Evolutionary conservation across 30 jellyfish, hydroid and myxozoan species (phyloP), one percentile per base, ranked within the genome.

Genomic region (Hydractinia symbiolongicarpus): DNA sequence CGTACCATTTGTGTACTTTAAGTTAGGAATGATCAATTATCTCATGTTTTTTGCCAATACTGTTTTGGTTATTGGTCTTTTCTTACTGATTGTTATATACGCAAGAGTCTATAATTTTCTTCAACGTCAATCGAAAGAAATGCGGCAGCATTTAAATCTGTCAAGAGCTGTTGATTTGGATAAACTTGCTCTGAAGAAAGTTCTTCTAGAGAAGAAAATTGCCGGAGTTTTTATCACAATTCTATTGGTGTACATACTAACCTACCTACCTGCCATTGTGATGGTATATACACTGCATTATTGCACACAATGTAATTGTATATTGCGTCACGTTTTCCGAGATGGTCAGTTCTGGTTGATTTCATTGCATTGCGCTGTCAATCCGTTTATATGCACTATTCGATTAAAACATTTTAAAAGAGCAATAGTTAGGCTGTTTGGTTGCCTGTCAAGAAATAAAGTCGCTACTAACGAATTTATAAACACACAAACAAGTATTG

Each of bases 381-480:
- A 89, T 74, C 96, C 96, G 19, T 84, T 89, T 55, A 89, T 89
- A 5, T 89, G 95, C 79, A 76, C 91, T 6, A 79, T 89, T 50
- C 74, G 96, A 50, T 71, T 89, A 50, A 86, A 86, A 54, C 75
- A 66, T 7, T 89, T 89, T 51, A 64, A 13, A 64, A 30, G 44
- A 30, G 44, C 44, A 30, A 30, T 30, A 30, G 44, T 30, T 30
- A 30, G 44, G 44, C 44, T 30, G 44, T 30, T 30, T 30, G 44
- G 44, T 30, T 30, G 44, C 44, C 44, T 2, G 44, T 30, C 44
- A 30, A 30, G 44, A 30, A 30, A 30, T 30, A 30, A 30, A 30
- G 44, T 30, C 2, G 44, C 44, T 30, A 30, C 44, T 30, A 30
- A 30, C 44, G 44, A 30, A 30, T 30, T 30, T 30, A 0, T 30